Evolutionary conservation across 2,888 invertebrate species (phyloP).

Genomic region (Eupithecia dodoneata): DNA sequence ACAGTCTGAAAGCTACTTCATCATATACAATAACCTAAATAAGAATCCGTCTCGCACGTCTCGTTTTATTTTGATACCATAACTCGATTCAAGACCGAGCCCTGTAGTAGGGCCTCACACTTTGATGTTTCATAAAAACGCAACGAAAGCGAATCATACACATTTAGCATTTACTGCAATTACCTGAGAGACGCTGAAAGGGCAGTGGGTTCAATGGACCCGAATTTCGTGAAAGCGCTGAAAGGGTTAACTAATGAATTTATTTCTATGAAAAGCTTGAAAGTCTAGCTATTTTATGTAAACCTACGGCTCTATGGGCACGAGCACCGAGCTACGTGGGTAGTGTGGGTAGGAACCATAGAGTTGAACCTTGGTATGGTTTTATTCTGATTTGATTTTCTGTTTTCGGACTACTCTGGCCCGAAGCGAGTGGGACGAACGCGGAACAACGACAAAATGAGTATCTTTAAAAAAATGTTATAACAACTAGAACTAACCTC

Average conservation of each 20-base stretch:
- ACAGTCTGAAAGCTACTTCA: not conserved
- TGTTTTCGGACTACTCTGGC: too few relatives aligned
- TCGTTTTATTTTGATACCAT: not conserved
- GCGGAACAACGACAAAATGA: too few relatives aligned
- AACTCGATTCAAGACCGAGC: not conserved
- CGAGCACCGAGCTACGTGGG: not conserved
- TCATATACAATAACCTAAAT: too few relatives aligned
- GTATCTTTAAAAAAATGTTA: too few relatives aligned
- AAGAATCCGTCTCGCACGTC: too few relatives aligned
- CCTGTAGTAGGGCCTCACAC: constrained; percentile 47
- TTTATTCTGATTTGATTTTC: not conserved
- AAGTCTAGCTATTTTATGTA: constrained; percentile 14
- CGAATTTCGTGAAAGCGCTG: constrained; percentile 16
- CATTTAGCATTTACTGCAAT: constrained; percentile 60
- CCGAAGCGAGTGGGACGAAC: too few relatives aligned
- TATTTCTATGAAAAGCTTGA: not conserved
- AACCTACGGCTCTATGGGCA: not conserved
- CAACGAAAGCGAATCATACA: constrained; percentile 65
- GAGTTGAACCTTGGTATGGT: not conserved
- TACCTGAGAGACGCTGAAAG: constrained; percentile 47
- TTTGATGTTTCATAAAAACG: constrained; percentile 66
- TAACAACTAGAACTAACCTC: too few relatives aligned
- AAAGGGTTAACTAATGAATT: constrained; percentile 32
- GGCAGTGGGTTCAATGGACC: constrained; percentile 9
- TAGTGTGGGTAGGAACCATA: not conserved